Base-by-base conservation (phyloP, 2,888 invertebrate genomes). In the Seira sanloemensis region DNA sequence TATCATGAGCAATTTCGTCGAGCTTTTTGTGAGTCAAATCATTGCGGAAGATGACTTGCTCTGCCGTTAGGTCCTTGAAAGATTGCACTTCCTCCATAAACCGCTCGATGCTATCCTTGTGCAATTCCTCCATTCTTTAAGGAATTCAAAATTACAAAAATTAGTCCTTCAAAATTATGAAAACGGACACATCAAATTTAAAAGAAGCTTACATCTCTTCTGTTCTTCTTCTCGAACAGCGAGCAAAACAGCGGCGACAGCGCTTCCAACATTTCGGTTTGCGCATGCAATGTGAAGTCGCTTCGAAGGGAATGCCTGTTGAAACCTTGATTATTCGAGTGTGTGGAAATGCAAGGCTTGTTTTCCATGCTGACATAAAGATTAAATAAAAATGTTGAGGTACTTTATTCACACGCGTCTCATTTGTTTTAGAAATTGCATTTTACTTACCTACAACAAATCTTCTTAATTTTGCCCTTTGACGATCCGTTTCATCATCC, bases 331-430 rank as follows among this genome's bases (percentile, higher is more conserved):
- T 5, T 16, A 69, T 58, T 26, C 37, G 69, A 0, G 78, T 46
- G 19, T 16, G 25, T 5, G 71, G 69, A 54, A 71, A 71, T 7
- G 78, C 25, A 18, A 69, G 46, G 0, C 78, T 71, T 5, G 62
- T 16, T 46, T 37, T 78, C 78, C 78, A 78, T 25, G 78, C 78
- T 78, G 65, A 50, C 19, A 27, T 68, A 2, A 37, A 4, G 37
- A 37, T 37, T n/a, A n/a, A n/a, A n/a, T n/a, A n/a, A n/a, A n/a
- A n/a, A n/a, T n/a, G n/a, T n/a, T n/a, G n/a, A n/a, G n/a, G n/a
- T n/a, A n/a, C n/a, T n/a, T n/a, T n/a, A n/a, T n/a, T n/a, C n/a
- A n/a, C n/a, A n/a, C n/a, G n/a, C n/a, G n/a, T n/a, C 5, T 37
- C 37, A 37, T 37, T 37, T 37, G 37, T 37, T 37, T 37, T 37